Base-by-base conservation (phyloP, 2,797 vertebrate species). In the Spinibarbus caldwelli region DNA sequence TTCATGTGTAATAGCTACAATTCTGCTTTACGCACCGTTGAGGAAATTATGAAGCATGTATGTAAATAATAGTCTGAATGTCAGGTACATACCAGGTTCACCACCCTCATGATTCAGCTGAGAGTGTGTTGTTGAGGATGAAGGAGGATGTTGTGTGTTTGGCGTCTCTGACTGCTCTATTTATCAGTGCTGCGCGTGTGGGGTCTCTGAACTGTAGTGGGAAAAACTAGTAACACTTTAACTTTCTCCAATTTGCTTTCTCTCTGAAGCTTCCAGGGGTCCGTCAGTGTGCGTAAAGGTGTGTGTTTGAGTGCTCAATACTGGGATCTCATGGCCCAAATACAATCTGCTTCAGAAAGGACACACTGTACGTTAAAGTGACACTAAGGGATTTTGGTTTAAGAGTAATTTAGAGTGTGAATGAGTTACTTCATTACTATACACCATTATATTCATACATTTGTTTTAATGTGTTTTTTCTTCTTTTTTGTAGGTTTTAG, bases 81-180 rank as follows among this genome's bases (percentile, higher is more conserved):
- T 19, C 23, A 64, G 36, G 66, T 72, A 90, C 93, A 6, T 92
- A 96, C 95, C 5, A 95, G 43, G 82, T 87, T 90, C 84, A 95
- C 10, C 78, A 94, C 80, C 54, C 89, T 94, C 95, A 96, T 96
- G 84, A 70, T 88, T 82, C 45, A 45, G 45, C 26, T 43, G 43
- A 29, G 73, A 31, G 14, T 43, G 43, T 84, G n/a, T 57, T 68
- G 36, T 43, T 80, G 47, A 59, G 47, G 62, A 47, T 78, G 71
- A 38, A 21, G 57, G 26, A 26, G n/a, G 71, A 73, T 57, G 47
- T 70, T 52, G 12, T 70, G 75, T 67, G 77, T 75, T 34, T 73
- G 36, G 5, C 7, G 15, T 17, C 23, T 70, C n/a, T 15, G 8
- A n/a, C 23, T 26, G 31, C 26, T 43, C 85, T 86, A 64, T 88